phyloP scores from a whole-genome alignment of 2,888 invertebrate genomes.

The Callinectes sapidus region DNA sequence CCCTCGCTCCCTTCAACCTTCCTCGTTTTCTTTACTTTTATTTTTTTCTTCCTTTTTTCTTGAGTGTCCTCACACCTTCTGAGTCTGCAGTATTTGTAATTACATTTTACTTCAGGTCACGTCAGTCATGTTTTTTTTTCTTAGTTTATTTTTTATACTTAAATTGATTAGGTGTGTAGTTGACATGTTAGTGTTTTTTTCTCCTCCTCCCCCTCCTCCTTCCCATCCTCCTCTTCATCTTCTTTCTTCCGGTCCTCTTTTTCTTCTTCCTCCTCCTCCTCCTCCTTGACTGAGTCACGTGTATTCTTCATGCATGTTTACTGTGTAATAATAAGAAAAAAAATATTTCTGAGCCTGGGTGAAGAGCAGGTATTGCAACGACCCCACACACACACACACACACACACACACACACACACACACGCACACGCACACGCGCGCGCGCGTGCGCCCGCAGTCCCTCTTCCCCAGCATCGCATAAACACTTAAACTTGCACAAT shows the following conservation, averaged over 20 bases:
- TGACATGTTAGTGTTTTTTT: neutral
- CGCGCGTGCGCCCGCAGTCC: neutral
- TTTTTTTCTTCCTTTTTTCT: too few species aligned
- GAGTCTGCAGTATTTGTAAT: neutral
- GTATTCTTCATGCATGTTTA: too few species aligned
- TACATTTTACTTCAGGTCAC: neutral
- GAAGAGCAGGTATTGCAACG: neutral
- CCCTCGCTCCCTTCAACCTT: too few species aligned
- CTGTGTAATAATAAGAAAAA: neutral
- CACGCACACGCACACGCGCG: constrained; percentile 3
- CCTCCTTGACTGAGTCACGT: too few species aligned
- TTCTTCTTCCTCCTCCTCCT: too few species aligned
- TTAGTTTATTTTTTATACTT: neutral
- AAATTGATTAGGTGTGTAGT: neutral
- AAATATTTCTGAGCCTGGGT: neutral
- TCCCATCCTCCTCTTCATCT: too few species aligned
- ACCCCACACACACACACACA: constrained; percentile 16
- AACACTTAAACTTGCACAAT: constrained; percentile 14
- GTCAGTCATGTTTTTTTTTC: neutral
- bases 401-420: constrained; percentile 25
- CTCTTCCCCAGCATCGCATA: neutral
- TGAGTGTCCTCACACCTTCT: neutral
- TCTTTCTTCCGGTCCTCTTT: too few species aligned
- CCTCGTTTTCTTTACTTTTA: too few species aligned
- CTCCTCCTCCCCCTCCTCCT: neutral